Conservation (phyloP, 2,797 vertebrate species). For the Myotis pilosus region DNA sequence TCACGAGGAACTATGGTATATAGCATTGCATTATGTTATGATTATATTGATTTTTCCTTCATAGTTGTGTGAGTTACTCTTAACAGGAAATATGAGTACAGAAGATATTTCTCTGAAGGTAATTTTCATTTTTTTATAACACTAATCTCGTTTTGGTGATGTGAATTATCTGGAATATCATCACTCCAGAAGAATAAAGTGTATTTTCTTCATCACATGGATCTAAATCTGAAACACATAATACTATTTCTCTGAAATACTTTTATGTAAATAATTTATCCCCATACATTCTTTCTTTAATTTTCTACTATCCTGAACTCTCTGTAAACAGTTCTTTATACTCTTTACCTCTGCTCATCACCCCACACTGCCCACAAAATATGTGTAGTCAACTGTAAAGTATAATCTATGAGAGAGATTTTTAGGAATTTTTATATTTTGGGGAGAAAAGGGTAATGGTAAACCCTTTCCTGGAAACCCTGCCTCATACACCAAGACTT, state of each 20-base stretch:
- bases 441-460: neutral
- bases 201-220: neutral
- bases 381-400: neutral
- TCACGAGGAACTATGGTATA: neutral
- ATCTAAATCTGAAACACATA: neutral
- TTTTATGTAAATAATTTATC: constrained; percentile 11
- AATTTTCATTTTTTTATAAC: constrained; percentile 9
- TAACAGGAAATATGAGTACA: constrained; percentile 36
- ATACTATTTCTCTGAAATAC: neutral
- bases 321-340: neutral
- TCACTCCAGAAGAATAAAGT: neutral
- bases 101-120: neutral
- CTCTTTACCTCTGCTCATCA: neutral
- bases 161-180: neutral
- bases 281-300: neutral
- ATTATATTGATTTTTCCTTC: neutral
- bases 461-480: neutral
- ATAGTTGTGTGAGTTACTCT: neutral
- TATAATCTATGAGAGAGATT: neutral
- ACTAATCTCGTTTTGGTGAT: neutral
- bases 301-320: neutral
- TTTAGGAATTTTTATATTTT: neutral
- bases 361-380: neutral
- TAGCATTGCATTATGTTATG: neutral
- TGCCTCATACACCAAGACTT: neutral